Evolutionary conservation across 2,888 invertebrate species (phyloP), one percentile per base, ranked within the genome.

Genomic region (Diadromus collaris): DNA sequence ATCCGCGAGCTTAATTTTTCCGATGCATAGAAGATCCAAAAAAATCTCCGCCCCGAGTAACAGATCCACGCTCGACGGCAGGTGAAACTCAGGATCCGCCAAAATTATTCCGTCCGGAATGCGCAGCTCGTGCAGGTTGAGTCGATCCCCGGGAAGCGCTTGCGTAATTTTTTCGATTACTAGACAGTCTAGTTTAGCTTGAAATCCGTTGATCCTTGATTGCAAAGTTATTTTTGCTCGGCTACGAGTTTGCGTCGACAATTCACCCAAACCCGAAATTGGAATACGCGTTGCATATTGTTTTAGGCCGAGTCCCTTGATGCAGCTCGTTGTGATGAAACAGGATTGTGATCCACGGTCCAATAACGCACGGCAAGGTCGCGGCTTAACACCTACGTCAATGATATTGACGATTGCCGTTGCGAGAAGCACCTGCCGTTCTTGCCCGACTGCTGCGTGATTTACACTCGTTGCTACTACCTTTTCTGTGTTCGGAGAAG

Each of bases 281-380:
- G 67, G 67, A 29, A 65, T 41, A 24, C 32, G 34, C 7, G 67
- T 67, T 13, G 34, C 29, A 38, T 24, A n/a, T 13, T 41, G 67
- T 6, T 67, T 34, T 6, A 67, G n/a, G 3, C 67, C 67, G 16
- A 67, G 38, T 29, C 5, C 19, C 48, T 51, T 16, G 16, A 54
- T 10, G 54, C 67, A 67, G n/a, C n/a, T 16, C n/a, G 67, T 68
- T 10, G 80, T 74, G 13, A 82, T 72, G 32, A 79, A 80, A 51
- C 73, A 75, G 1, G 71, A 74, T 44, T 79, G 78, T 10, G 78
- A 80, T 41, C 78, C 75, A 51, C 63, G 34, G 56, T 82, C 81
- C 19, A 76, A 54, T 16, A 80, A 27, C 0, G 80, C 63, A 60
- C 79, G 75, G 38, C 78, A 78, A n/a, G 71, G 5, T 13, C 51